Evolutionary conservation across 2,888 invertebrate genomes (phyloP), one percentile per base, ranked within the genome.

Genomic region (Eupithecia tripunctaria): DNA sequence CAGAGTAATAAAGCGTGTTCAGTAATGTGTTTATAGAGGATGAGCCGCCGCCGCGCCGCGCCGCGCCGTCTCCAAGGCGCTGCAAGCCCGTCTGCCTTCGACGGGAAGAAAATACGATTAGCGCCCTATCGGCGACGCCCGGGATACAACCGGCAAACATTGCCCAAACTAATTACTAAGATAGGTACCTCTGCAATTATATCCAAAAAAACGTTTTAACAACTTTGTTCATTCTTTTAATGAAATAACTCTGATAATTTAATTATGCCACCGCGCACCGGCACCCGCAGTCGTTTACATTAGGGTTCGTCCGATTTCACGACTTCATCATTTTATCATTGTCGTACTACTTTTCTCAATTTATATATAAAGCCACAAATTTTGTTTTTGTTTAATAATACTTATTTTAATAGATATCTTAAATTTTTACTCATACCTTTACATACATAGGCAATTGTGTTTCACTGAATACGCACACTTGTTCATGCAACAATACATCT

Each of bases 1-100:
- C n/a, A 10, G 85, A 93, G 93, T 93, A 92, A 93, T 92, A 93
- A 93, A 92, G 89, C 92, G 91, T 92, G 93, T 94, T 92, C 91
- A 80, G 84, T 93, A 94, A 93, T 92, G 91, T 93, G 91, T 93
- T 93, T 94, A 93, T 91, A 88, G 89, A 86, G 87, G 89, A 89
- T 88, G 85, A 85, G 6, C 88, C 85, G 86, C 83, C 86, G 86
- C 87, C 84, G 88, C 85, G 86, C 83, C 86, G 86, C 86, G 38
- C 38, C 38, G 38, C 41, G 41, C 41, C 43, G 41, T 15, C 41
- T 41, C 14, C 41, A 41, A 41, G 41, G 15, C 41, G 41, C 15
- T 18, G 43, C 5, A 15, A 15, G 18, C 4, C 15, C 88, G 88
- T 91, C 88, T 87, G 32, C 86, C 89, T 91, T 84, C 88, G 84